These are phyloP conservation scores for Megathymus violae DNA, from an alignment of 1,140 invertebrate species.

Conservation along the genomic window DNA sequence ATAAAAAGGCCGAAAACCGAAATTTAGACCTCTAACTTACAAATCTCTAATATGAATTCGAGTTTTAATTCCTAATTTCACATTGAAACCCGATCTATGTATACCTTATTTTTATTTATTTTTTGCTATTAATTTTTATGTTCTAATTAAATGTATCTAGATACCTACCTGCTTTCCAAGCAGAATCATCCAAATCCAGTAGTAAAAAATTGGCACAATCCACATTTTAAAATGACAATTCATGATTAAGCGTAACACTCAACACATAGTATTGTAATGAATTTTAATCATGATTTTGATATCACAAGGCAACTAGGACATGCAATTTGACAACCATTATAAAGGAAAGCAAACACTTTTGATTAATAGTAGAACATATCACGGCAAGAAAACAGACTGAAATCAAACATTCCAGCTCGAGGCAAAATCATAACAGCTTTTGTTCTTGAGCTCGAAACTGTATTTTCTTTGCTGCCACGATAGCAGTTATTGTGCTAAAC, in stretches of 20 bases:
- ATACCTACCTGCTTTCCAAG: slow-evolving; percentile 37
- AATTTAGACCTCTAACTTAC: too few species aligned
- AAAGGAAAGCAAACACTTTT: slow-evolving; percentile 4
- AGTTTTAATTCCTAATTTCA: too few species aligned
- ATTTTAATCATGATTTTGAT: slow-evolving; percentile 3
- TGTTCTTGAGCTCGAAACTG: slow-evolving; percentile 56
- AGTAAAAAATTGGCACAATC: slow-evolving; percentile 28
- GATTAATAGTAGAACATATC: slow-evolving; percentile 15
- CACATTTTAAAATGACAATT: slow-evolving; percentile 35
- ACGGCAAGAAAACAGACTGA: slow-evolving; percentile 35
- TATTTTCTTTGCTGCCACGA: slow-evolving; percentile 58
- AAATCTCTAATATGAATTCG: too few species aligned
- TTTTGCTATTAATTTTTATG: too few species aligned
- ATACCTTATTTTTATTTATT: too few species aligned
- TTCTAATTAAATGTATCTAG: too few species aligned
- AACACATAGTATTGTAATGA: slow-evolving; percentile 29
- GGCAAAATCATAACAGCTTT: slow-evolving; percentile 69
- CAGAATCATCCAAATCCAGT: slow-evolving; percentile 38
- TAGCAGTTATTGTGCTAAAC: slow-evolving; percentile 62
- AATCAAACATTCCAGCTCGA: slow-evolving; percentile 57
- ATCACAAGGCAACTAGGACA: not conserved
- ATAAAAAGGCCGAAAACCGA: too few species aligned
- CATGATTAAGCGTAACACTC: slow-evolving; percentile 38
- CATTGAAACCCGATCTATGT: too few species aligned
- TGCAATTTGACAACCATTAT: slow-evolving; percentile 11